Base-by-base conservation (phyloP, 2,797 vertebrate genomes). In the Catamblyrhynchus diadema region DNA sequence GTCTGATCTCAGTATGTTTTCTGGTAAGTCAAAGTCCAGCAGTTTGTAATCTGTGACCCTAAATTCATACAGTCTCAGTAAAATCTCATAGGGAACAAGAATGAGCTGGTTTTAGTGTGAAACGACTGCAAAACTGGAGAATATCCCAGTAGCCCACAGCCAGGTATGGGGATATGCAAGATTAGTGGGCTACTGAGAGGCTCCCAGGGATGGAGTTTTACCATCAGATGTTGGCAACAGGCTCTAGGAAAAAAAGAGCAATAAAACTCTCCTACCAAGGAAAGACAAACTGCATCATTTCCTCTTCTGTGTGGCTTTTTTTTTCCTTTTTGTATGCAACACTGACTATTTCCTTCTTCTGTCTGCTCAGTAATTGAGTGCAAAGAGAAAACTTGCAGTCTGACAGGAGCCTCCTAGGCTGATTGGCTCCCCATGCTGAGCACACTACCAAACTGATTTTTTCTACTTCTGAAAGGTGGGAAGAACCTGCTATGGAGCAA, bases 211-310 rank as follows among this genome's bases (percentile, higher is more conserved):
- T 0, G 0, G 23, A 37, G 12, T 87, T 90, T 77, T 91, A 85
- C 57, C 42, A 74, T 32, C 62, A 81, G 27, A 53, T 60, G 42
- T 53, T 56, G 69, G 33, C 61, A 45, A 37, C 13, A 83, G 37
- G 45, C 57, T 91, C 72, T 88, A 83, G 80, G 93, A 96, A 95
- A 89, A 8, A 62, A 82, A 88, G 37, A 90, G 75, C 57, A 91
- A 51, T 53, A 56, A 28, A 85, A 22, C 70, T 92, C 82, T 95
- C 81, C 88, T 50, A 90, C 72, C 5, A 81, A 75, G 62, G 89
- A 91, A 81, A 88, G 87, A 32, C 32, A 91, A 84, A 72, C 3
- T 94, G 91, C 94, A 94, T 97, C 61, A 96, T 95, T 97, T 96
- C 94, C 94, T 94, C 62, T 69, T 74, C 25, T 89, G 4, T 44